A percentile compares a stretch with the other conserved stretches of the same genome.
Evolutionary conservation across 2,113 vertebrate genomes (phyloP).

Genomic region (Plecotus auritus): DNA sequence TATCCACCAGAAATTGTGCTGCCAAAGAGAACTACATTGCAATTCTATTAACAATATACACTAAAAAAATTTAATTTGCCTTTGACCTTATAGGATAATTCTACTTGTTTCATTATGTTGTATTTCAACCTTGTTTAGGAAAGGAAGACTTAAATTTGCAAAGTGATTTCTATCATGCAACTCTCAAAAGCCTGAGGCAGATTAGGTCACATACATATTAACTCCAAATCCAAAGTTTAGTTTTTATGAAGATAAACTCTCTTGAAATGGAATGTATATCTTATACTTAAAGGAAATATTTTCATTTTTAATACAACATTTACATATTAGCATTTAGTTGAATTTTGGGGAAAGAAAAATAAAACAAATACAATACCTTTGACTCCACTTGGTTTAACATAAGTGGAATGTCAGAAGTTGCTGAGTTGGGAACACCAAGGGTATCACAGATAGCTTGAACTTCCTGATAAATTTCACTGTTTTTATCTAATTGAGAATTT

Average conservation of each 20-base stretch:
- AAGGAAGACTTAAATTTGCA: slow-evolving; percentile 7
- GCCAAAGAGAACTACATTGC: background rate
- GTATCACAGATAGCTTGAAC: slow-evolving; percentile 84
- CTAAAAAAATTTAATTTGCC: background rate
- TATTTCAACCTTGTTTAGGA: background rate
- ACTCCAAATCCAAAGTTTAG: background rate
- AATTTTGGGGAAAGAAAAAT: slow-evolving; percentile 33
- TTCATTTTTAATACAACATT: slow-evolving; percentile 7
- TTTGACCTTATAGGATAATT: background rate
- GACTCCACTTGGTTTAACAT: slow-evolving; percentile 84
- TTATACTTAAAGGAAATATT: background rate
- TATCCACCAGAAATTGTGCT: background rate
- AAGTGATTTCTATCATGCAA: background rate
- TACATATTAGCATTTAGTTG: slow-evolving; percentile 10
- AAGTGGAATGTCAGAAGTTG: slow-evolving; percentile 74
- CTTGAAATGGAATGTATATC: background rate
- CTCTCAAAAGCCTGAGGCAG: background rate
- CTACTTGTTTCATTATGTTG: background rate
- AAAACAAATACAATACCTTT: slow-evolving; percentile 82
- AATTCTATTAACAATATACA: background rate
- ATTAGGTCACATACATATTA: background rate
- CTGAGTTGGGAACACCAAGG: slow-evolving; percentile 82
- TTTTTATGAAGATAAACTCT: background rate
- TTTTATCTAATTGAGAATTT: slow-evolving; percentile 73
- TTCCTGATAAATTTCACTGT: slow-evolving; percentile 81